These are phyloP conservation scores for Lagocephalus sceleratus DNA, from an alignment of 2,797 vertebrate species.

Conservation along the genomic window DNA sequence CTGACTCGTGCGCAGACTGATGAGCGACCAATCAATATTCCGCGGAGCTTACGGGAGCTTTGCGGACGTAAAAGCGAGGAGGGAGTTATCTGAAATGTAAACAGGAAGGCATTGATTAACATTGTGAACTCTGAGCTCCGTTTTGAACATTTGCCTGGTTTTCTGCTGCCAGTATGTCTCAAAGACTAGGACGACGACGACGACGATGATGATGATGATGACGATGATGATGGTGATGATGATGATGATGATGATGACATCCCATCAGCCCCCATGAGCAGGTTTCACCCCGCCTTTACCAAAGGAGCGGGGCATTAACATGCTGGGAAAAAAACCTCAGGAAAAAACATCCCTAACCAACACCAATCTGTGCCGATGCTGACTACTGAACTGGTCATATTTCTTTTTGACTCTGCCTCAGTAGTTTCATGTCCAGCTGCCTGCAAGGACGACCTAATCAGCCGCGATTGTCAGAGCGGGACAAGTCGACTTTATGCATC, in stretches of 20 bases:
- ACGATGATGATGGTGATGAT: constrained; percentile 1
- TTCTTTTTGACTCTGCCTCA: constrained; percentile 17
- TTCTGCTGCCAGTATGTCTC: constrained; percentile 5
- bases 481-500: constrained; percentile 64
- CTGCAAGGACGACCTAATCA: constrained; percentile 59
- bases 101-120: constrained; percentile 54
- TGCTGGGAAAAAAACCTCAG: constrained; percentile 18
- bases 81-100: constrained; percentile 53
- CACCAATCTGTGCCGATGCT: constrained; percentile 22
- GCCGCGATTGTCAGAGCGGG: constrained; percentile 40
- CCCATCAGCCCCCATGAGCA: constrained; percentile 4
- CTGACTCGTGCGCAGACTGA: constrained; percentile 53
- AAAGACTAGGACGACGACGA: too few species aligned
- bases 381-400: constrained; percentile 1
- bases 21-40: constrained; percentile 56
- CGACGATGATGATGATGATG: constrained; percentile 1
- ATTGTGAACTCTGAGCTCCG: constrained; percentile 41
- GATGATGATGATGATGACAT: constrained; percentile 1
- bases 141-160: constrained; percentile 24
- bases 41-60: constrained; percentile 44
- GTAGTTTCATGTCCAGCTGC: constrained; percentile 29
- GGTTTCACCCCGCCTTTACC: constrained; percentile 11
- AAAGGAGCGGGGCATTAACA: constrained; percentile 17
- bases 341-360: constrained; percentile 22
- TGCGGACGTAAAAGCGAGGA: constrained; percentile 52